Evolutionary conservation across 2,797 vertebrate genomes (phyloP), one percentile per base, ranked within the genome.

Genomic region (Chanos chanos): DNA sequence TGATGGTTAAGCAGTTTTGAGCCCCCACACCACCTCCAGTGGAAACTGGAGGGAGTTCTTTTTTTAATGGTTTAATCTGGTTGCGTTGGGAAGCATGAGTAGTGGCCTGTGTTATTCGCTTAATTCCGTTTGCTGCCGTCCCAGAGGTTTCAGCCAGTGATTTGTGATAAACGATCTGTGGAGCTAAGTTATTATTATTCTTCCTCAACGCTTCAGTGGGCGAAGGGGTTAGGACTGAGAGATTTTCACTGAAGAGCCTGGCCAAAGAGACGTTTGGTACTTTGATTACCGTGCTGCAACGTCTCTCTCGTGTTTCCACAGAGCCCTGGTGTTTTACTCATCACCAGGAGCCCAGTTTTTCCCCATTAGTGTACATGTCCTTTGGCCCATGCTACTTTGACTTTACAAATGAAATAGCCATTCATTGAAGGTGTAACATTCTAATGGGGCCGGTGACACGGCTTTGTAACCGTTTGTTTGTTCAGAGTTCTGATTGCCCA

Each of bases 91-190:
- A 63, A 48, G 47, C 19, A 15, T 13, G 41, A 21, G 50, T 16
- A 36, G 9, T 8, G 33, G 34, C 28, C 27, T 41, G 51, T 45
- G 41, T 61, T 64, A 57, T 57, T 54, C 60, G 52, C 47, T 47
- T 61, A 41, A 78, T 78, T 82, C 43, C 64, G 39, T 67, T 34
- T 45, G 53, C 68, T 64, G 19, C 24, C 8, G 57, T 77, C 65
- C 73, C 69, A 61, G 64, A 6, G 50, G 57, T 55, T 67, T 53
- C 68, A 61, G 70, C 44, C 52, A 37, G 53, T 37, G 51, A 69
- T 68, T 61, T 66, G 66, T 82, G 81, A 86, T 76, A 71, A 86
- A 81, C 77, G 77, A 82, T 80, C 70, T 48, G 63, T 55, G 50
- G 71, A 13, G 28, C 61, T 57, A 44, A 60, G 67, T 74, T 81